phyloP scores from a whole-genome alignment of 2,113 vertebrate species.

The Antechinus stuartii region DNA sequence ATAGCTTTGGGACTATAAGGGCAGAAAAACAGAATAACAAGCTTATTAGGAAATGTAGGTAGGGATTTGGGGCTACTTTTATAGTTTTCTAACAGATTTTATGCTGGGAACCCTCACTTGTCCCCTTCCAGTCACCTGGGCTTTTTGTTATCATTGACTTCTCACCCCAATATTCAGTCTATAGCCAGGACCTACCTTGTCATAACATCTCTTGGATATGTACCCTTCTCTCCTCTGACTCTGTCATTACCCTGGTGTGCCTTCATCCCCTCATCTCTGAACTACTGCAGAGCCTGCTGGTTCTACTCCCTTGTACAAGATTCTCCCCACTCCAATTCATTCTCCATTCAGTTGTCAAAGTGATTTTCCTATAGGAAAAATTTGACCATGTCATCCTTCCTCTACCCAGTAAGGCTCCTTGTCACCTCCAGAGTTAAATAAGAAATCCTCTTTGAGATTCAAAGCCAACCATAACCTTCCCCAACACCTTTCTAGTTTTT shows the following conservation, averaged over 20 bases:
- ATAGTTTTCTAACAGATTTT: constrained; percentile 59
- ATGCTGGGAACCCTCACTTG: neutral
- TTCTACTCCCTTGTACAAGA: neutral
- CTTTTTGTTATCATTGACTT: neutral
- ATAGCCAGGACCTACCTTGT: too few relatives aligned
- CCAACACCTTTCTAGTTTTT: neutral
- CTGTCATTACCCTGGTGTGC: too few relatives aligned
- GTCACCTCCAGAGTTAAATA: neutral
- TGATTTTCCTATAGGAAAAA: neutral
- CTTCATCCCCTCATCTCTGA: too few relatives aligned
- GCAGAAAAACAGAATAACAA: constrained; percentile 54
- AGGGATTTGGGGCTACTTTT: constrained; percentile 63
- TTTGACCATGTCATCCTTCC: neutral
- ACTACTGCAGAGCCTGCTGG: too few relatives aligned
- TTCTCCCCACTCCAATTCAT: neutral
- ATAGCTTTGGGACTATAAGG: neutral
- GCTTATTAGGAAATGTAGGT: constrained; percentile 68
- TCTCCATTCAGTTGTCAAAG: neutral
- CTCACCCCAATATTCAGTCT: neutral
- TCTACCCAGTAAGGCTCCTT: neutral
- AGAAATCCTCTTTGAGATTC: neutral
- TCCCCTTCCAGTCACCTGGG: neutral
- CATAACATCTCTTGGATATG: too few relatives aligned
- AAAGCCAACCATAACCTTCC: neutral
- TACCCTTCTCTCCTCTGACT: too few relatives aligned